phyloP scores from a whole-genome alignment of 92 coral and sea anemone species.

The Plumapathes pennacea region DNA sequence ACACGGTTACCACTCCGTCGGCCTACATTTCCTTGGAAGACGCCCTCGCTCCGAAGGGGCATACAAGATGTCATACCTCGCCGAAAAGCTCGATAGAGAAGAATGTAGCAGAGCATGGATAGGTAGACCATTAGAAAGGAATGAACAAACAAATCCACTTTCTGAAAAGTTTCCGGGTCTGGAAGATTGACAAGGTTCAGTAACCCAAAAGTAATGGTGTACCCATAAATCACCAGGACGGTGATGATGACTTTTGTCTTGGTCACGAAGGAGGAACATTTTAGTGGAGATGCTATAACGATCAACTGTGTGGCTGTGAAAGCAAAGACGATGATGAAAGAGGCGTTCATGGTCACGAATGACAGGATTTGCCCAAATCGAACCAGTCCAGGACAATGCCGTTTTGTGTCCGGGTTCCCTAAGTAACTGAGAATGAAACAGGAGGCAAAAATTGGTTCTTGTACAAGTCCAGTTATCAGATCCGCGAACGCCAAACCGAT shows the following conservation, averaged over 20 bases:
- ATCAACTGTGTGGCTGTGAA: conserved; percentile 23
- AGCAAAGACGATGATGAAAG: conserved; percentile 23
- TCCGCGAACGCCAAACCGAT: conserved; percentile 24
- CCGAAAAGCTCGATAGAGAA: conserved; percentile 11
- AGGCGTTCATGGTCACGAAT: conserved; percentile 1
- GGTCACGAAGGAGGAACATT: conserved; percentile 22
- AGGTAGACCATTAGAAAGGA: neutral
- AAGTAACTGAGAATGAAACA: conserved; percentile 8
- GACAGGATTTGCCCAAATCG: neutral
- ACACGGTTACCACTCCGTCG: neutral
- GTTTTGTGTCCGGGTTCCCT: neutral
- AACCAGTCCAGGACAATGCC: neutral
- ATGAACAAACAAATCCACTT: conserved; percentile 13
- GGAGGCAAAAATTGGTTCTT: conserved; percentile 10
- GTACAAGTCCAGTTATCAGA: neutral
- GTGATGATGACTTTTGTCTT: conserved; percentile 4
- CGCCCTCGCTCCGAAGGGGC: conserved; percentile 11
- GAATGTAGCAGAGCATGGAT: conserved; percentile 4
- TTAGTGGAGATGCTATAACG: conserved; percentile 34
- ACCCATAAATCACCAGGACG: conserved; percentile 6
- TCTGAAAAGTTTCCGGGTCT: neutral
- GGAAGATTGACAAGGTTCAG: neutral
- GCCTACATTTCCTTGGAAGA: neutral
- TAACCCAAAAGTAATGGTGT: neutral
- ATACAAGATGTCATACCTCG: conserved; percentile 11